Evolutionary conservation across 2,888 invertebrate species (phyloP).

Genomic region (Drosophila meridionalis): DNA sequence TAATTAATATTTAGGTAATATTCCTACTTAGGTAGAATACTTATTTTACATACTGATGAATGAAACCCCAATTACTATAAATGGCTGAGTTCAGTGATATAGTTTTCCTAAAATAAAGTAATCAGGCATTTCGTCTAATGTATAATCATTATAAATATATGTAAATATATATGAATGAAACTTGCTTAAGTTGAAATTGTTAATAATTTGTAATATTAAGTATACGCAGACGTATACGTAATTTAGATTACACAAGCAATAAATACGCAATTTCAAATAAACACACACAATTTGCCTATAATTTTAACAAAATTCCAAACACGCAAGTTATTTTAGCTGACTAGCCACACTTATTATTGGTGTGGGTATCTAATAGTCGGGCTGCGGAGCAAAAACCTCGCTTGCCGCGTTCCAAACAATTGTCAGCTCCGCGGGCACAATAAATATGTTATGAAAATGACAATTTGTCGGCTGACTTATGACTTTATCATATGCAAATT

Average conservation of each 20-base stretch:
- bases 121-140: neutral
- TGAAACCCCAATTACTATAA: too few relatives aligned
- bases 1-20: too few relatives aligned
- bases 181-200: neutral
- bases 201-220: neutral
- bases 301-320: neutral
- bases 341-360: neutral
- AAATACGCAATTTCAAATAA: neutral
- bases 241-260: neutral
- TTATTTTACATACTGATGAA: too few relatives aligned
- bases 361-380: conserved; percentile 35
- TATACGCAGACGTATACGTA: neutral
- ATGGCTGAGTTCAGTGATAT: neutral
- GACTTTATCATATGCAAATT: conserved; percentile 76
- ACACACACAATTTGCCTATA: neutral
- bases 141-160: neutral
- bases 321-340: neutral
- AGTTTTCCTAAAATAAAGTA: neutral
- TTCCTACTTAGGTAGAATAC: too few relatives aligned
- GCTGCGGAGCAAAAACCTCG: neutral
- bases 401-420: conserved; percentile 24
- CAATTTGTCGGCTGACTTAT: conserved; percentile 72
- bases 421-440: conserved; percentile 37
- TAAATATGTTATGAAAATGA: conserved; percentile 68
- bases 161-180: neutral